Evolutionary conservation across 2,888 invertebrate species (phyloP).

Genomic region (Scaptomyza reducta): DNA sequence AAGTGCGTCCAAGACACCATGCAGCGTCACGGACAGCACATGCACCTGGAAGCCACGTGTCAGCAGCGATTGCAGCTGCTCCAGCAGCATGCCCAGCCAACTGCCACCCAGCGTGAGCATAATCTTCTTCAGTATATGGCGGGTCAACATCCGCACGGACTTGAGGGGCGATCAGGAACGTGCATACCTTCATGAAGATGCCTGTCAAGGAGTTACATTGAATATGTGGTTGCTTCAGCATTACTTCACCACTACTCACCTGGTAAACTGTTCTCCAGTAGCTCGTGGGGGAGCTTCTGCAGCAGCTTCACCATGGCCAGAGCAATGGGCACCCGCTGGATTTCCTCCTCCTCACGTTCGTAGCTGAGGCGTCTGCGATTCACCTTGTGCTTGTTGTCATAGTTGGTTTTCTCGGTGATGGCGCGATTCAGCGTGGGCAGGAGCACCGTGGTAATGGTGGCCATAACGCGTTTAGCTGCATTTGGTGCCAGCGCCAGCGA

Average conservation of each 20-base stretch:
- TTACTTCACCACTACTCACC: slow-evolving; percentile 41
- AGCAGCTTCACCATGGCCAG: slow-evolving; percentile 96
- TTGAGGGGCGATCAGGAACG: slow-evolving; percentile 95
- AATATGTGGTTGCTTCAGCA: background rate
- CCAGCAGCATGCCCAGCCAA: slow-evolving; percentile 91
- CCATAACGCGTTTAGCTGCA: slow-evolving; percentile 90
- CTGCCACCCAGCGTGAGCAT: slow-evolving; percentile 93
- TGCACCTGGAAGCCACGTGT: slow-evolving; percentile 97
- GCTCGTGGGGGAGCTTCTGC: slow-evolving; percentile 91
- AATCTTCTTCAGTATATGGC: slow-evolving; percentile 96
- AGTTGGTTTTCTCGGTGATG: slow-evolving; percentile 88
- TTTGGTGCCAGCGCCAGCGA: slow-evolving; percentile 86
- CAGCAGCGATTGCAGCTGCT: slow-evolving; percentile 91
- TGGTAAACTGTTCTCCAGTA: slow-evolving; percentile 91
- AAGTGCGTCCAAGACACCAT: slow-evolving; percentile 91
- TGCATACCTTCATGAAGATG: slow-evolving; percentile 94
- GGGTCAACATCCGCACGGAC: slow-evolving; percentile 92
- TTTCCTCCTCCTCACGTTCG: slow-evolving; percentile 95
- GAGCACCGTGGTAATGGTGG: slow-evolving; percentile 88
- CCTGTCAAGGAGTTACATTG: slow-evolving; percentile 83
- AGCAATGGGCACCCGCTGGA: slow-evolving; percentile 95
- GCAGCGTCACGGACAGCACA: slow-evolving; percentile 94
- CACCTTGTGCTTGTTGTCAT: slow-evolving; percentile 91
- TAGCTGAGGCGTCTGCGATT: slow-evolving; percentile 88
- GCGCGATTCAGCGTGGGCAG: slow-evolving; percentile 92